Conservation (phyloP, 2,113 vertebrate species). For the Mobula hypostoma region DNA sequence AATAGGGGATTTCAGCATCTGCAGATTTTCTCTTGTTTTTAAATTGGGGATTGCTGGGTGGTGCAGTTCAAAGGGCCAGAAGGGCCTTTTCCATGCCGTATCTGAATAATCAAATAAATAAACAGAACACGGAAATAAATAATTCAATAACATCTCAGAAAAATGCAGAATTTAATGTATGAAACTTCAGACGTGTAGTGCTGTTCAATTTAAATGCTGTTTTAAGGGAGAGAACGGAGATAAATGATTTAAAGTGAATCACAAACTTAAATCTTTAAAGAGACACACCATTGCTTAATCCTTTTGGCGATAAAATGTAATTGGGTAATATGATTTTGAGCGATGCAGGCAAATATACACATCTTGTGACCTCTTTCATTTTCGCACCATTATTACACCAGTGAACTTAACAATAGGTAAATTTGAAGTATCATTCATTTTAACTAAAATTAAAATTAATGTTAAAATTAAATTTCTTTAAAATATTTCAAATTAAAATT, state of each 20-base stretch:
- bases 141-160: too few relatives aligned
- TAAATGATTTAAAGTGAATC: not conserved
- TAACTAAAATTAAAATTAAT: too few relatives aligned
- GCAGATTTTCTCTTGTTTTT: too few relatives aligned
- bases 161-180: not conserved
- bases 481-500: too few relatives aligned
- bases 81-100: too few relatives aligned
- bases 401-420: not conserved
- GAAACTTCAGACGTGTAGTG: not conserved
- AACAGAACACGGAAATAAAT: too few relatives aligned
- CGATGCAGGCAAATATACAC: not conserved
- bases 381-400: not conserved
- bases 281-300: constrained; percentile 18
- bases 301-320: not conserved
- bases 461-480: too few relatives aligned
- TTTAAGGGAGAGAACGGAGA: not conserved
- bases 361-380: not conserved
- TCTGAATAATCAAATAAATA: too few relatives aligned
- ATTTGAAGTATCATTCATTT: not conserved
- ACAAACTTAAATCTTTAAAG: not conserved
- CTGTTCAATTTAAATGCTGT: not conserved
- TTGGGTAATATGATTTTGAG: constrained; percentile 14
- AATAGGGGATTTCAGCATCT: too few relatives aligned
- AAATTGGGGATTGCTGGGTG: too few relatives aligned
- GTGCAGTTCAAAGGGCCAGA: too few relatives aligned